Evolutionary conservation across 2,888 invertebrate species (phyloP).

Genomic region (Cheiracanthium punctorium): DNA sequence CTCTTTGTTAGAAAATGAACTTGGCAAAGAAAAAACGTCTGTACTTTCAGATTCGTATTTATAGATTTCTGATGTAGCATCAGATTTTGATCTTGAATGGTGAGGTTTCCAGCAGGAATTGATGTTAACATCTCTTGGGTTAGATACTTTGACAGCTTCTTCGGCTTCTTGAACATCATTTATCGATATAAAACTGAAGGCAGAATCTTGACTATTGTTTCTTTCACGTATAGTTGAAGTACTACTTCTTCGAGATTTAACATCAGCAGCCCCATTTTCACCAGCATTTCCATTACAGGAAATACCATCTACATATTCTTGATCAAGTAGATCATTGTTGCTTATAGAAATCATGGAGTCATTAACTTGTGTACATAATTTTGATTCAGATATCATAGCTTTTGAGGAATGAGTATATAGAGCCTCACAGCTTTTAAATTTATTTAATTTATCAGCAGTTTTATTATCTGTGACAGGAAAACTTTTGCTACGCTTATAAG

Average conservation of each 20-base stretch:
- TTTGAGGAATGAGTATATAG: background rate
- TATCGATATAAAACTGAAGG: slow-evolving; percentile 45
- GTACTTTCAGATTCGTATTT: slow-evolving; percentile 1
- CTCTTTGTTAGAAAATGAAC: slow-evolving; percentile 38
- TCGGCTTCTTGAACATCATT: slow-evolving; percentile 38
- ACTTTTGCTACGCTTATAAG: slow-evolving; percentile 27
- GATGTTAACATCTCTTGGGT: background rate
- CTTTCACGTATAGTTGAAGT: slow-evolving; percentile 44
- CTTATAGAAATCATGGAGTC: background rate
- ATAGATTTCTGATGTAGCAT: slow-evolving; percentile 18
- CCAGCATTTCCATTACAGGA: background rate
- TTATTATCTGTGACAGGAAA: slow-evolving; percentile 8
- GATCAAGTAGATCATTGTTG: background rate
- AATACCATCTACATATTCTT: background rate
- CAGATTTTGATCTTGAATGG: slow-evolving; percentile 63
- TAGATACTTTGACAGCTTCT: background rate
- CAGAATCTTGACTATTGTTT: slow-evolving; percentile 37
- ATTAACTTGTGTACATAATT: background rate
- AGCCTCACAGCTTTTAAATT: background rate
- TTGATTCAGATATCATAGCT: background rate
- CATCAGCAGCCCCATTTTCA: background rate
- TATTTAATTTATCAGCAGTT: background rate
- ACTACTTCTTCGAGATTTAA: slow-evolving; percentile 25
- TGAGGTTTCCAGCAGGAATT: slow-evolving; percentile 22
- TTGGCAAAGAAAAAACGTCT: slow-evolving; percentile 52